Evolutionary conservation across 2,888 invertebrate genomes (phyloP).

Genomic region (Danaus chrysippus): DNA sequence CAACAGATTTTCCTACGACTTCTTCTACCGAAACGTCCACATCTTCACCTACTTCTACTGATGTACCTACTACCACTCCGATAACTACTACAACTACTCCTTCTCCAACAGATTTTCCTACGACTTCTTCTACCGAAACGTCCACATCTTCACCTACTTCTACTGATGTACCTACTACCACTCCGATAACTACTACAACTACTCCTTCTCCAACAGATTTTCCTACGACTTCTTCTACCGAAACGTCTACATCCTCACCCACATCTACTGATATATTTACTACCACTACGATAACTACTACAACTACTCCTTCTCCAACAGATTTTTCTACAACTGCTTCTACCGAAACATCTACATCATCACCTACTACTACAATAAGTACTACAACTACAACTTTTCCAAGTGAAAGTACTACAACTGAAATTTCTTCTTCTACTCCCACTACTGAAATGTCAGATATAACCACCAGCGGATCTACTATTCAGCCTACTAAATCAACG

Average conservation of each 20-base stretch:
- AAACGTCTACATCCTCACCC: slow-evolving; percentile 2
- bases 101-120: slow-evolving; percentile 2
- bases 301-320: slow-evolving; percentile 6
- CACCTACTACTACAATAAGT: slow-evolving; percentile 11
- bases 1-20: slow-evolving; percentile 18
- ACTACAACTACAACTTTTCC: slow-evolving; percentile 5
- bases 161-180: slow-evolving; percentile 1
- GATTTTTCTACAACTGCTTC: slow-evolving; percentile 12
- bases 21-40: slow-evolving; percentile 4
- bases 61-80: slow-evolving; percentile 13
- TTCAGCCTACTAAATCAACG: slow-evolving; percentile 13
- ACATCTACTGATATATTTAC: slow-evolving; percentile 7
- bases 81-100: slow-evolving; percentile 8
- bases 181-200: slow-evolving; percentile 6
- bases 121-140: slow-evolving; percentile 10
- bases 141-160: slow-evolving; percentile 18
- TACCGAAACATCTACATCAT: slow-evolving; percentile 16
- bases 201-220: slow-evolving; percentile 5
- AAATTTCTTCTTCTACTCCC: slow-evolving; percentile 11
- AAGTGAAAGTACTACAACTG: slow-evolving; percentile 11
- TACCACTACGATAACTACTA: not conserved
- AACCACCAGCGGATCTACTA: slow-evolving; percentile 10
- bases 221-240: slow-evolving; percentile 16
- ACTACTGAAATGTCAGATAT: slow-evolving; percentile 15
- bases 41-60: slow-evolving; percentile 10